Conservation (phyloP, 2,888 invertebrate genomes). For the Aspidiotus destructor region DNA sequence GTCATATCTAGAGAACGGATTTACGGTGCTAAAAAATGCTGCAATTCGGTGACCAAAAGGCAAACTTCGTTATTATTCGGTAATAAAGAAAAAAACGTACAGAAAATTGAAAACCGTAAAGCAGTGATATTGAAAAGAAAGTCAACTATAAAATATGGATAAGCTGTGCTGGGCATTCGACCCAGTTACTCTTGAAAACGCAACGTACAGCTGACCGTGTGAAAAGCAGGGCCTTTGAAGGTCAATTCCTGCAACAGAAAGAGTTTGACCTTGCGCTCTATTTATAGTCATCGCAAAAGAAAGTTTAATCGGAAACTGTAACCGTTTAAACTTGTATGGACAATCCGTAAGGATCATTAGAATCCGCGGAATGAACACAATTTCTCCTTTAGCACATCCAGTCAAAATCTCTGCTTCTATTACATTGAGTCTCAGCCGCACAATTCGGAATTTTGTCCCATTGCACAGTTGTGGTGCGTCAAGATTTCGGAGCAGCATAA, state of each 20-base stretch:
- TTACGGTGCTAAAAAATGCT: no score
- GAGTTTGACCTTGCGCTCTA: slow-evolving; percentile 41
- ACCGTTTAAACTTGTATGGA: slow-evolving; percentile 38
- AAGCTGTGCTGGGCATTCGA: no score
- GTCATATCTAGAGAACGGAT: no score
- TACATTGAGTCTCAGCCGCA: neutral
- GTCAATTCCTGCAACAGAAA: slow-evolving; percentile 40
- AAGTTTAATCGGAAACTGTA: slow-evolving; percentile 39
- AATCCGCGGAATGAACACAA: slow-evolving; percentile 39
- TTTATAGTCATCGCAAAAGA: slow-evolving; percentile 41
- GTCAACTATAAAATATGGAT: no score
- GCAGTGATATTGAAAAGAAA: no score
- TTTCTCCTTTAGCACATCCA: slow-evolving; percentile 36
- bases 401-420: slow-evolving; percentile 14
- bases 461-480: slow-evolving; percentile 27
- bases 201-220: slow-evolving; percentile 41
- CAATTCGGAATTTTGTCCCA: neutral
- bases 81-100: no score
- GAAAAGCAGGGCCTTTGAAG: slow-evolving; percentile 40
- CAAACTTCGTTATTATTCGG: no score
- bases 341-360: slow-evolving; percentile 40
- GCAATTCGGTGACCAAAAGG: no score
- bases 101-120: no score
- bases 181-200: slow-evolving; percentile 24
- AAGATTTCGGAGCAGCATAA: slow-evolving; percentile 37